Base-by-base conservation (phyloP, 2,888 invertebrate genomes). In the Andricus quercusramuli region DNA sequence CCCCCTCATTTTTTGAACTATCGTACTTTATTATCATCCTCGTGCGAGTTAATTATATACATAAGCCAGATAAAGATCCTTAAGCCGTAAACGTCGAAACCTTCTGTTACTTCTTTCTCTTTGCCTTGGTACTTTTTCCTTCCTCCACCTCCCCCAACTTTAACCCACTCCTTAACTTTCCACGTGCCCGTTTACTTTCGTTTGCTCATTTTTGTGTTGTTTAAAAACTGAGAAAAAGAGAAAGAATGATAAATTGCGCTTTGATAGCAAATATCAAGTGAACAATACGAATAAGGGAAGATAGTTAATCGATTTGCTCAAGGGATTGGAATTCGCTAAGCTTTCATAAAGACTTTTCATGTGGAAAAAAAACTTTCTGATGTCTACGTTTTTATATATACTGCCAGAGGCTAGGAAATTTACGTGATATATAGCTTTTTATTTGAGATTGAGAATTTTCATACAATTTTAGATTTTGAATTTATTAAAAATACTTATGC, bases 61-160 rank as follows among this genome's bases (percentile, higher is more conserved):
- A 20, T 20, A 65, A 65, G 29, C 32, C n/a, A n/a, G 11, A 9
- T 20, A 65, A 65, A 65, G 29, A 32, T 29, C 17, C 32, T 9
- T 37, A 29, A 65, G 65, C 65, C 11, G 17, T 65, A 37, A 65
- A 65, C 65, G 29, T 65, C 32, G n/a, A 56, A n/a, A 56, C 56
- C 56, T 56, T 56, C 56, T 56, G 56, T 17, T 56, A 56, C 56
- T 56, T 56, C 56, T 56, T 56, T 56, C n/a, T 9, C n/a, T 9
- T n/a, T n/a, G n/a, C 56, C n/a, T 56, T 56, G n/a, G n/a, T 56
- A 56, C 56, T n/a, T n/a, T 11, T 56, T 20, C 56, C n/a, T 56
- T n/a, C 5, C n/a, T n/a, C 56, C 17, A n/a, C 9, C n/a, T n/a
- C 8, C 11, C 2, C 1, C 3, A 56, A 56, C 56, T 56, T 56